Percentiles rank a stretch among this genome's conserved stretches.
Conservation (phyloP, 2,113 vertebrate species). For the Caretta caretta region DNA sequence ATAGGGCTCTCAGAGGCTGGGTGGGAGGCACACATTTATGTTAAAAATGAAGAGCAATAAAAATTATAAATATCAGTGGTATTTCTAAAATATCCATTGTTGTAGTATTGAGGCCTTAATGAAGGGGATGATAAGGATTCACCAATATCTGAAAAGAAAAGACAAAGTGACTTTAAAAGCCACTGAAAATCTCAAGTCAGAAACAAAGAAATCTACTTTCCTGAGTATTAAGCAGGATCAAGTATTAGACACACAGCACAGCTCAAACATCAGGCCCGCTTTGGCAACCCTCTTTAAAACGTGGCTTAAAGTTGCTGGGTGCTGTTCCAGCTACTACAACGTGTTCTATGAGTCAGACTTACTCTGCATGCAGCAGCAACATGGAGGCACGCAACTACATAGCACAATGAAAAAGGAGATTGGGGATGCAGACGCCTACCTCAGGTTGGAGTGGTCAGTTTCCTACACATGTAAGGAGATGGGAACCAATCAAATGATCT, state of each 20-base stretch:
- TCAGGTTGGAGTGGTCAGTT: not conserved
- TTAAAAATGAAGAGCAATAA: not conserved
- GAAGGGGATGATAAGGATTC: not conserved
- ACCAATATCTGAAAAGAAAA: not conserved
- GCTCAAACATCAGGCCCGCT: not conserved
- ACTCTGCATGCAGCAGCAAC: fast-evolving
- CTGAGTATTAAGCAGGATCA: not conserved
- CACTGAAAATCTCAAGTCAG: not conserved
- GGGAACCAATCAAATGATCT: not conserved
- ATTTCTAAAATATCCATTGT: not conserved
- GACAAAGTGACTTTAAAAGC: not conserved
- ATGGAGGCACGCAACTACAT: not conserved
- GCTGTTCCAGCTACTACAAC: not conserved
- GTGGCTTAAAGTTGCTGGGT: not conserved
- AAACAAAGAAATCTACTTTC: not conserved
- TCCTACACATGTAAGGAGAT: not conserved
- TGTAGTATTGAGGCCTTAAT: not conserved
- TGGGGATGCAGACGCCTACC: not conserved
- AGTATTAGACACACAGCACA: not conserved
- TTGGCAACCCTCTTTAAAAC: not conserved
- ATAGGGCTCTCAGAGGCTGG: not conserved
- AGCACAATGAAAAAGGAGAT: fast-evolving
- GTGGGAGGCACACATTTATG: not conserved
- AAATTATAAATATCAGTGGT: slow-evolving; percentile 16
- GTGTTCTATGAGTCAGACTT: not conserved